Evolutionary conservation across 1,140 invertebrate species (phyloP), one percentile per base, ranked within the genome.

Genomic region (Wasmannia auropunctata): DNA sequence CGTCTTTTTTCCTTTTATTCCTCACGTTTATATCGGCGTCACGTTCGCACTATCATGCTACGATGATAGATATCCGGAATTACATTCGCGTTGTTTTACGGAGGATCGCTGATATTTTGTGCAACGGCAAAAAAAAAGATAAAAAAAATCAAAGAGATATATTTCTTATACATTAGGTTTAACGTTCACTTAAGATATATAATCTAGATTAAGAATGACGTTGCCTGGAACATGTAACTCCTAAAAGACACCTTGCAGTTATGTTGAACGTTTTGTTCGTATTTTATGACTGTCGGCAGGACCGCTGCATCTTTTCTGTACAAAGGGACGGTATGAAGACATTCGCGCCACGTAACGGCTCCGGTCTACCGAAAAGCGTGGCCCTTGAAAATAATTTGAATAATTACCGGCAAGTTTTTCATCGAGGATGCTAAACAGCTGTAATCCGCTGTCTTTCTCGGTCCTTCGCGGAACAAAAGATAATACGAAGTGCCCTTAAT

Each of bases 341-440:
- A 85, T 87, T 51, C 81, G 65, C 86, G 65, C 86, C 56, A 54
- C 85, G 25, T 51, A 67, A 31, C 11, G 84, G 19, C 54, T 28
- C 25, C 40, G 58, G 60, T 72, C 22, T 60, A 69, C 34, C 69
- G 58, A 75, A 85, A 86, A 74, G 76, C 72, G 72, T 75, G 86
- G 87, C 89, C 80, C 89, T 89, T 90, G 88, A 90, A 90, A 88
- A 91, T 92, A 93, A 94, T 94, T 93, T 94, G 92, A 93, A 94
- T 94, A 94, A 94, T 93, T 92, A 93, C 91, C 90, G 86, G 72
- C 77, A 49, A 81, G 67, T 93, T 93, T 93, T 93, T 93, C 91
- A 89, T 90, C 86, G 86, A 51, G 87, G 92, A 94, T 93, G 93
- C 90, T 93, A 93, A 93, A 92, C 93, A 93, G 93, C 92, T 93